Base-by-base conservation (phyloP, 1,140 invertebrate species). In the Zaprionus lachaisei region DNA sequence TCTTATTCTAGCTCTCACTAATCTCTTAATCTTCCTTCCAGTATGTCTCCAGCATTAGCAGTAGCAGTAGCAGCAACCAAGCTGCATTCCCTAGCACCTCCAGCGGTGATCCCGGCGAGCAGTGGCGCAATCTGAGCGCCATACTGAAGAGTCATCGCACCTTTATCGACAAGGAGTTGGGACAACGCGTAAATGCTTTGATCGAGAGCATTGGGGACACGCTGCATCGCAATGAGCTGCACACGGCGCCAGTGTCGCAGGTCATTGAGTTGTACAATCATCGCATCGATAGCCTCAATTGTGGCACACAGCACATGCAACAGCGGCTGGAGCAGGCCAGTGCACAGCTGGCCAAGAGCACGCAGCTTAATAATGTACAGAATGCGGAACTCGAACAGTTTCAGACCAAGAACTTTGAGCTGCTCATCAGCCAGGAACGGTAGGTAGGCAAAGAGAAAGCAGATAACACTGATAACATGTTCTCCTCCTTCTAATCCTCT, bases 211-310 rank as follows among this genome's bases (percentile, higher is more conserved):
- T 92, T 37, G 73, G 74, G 0, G 67, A 73, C 11, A 91, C 91
- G 1, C 37, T 92, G 37, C 51, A 51, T 3, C 81, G 81, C 37
- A 91, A 92, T 63, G 86, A 92, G 14, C 55, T 92, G 44, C 70
- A 92, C 14, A 78, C 91, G 49, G 77, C 81, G 2, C 86, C 92
- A 2, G 81, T 85, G 6, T 92, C 92, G 0, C 91, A 92, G 68
- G 80, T 92, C 15, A 92, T 92, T 37, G 90, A 92, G 31, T 49
- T 92, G 9, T 92, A 91, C 3, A 91, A 92, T 58, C 89, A 92
- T 72, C 92, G 92, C 75, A 91, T 92, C 17, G 76, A 92, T 6
- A 91, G 83, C 49, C 80, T 92, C n/a, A 83, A 81, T n/a, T 70
- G 72, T 12, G 37, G 62, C 11, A 63, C 82, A 20, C 41, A 61